A percentile compares a stretch with the other conserved stretches of the same genome.
phyloP scores from a whole-genome alignment of 2,888 invertebrate genomes.

The Trissolcus brochymenae region DNA sequence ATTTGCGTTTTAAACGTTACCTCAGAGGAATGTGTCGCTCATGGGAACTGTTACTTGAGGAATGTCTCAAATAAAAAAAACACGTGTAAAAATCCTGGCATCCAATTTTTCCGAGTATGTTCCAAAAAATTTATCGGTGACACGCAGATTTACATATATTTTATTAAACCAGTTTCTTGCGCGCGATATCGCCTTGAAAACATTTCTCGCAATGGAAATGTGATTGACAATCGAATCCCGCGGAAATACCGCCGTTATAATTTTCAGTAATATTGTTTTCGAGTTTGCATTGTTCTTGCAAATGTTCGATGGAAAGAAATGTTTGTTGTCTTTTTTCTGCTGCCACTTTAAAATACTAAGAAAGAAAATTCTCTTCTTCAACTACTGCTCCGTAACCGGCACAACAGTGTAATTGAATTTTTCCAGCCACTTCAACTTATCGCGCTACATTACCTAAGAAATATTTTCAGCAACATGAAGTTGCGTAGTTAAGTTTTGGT shows the following conservation, averaged over 20 bases:
- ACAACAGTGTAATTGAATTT: slow-evolving; percentile 43
- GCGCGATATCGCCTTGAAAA: slow-evolving; percentile 23
- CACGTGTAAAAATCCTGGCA: slow-evolving; percentile 23
- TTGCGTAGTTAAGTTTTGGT: slow-evolving; percentile 6
- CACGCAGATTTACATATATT: slow-evolving; percentile 25
- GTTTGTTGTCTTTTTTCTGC: slow-evolving; percentile 41
- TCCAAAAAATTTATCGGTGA: slow-evolving; percentile 29
- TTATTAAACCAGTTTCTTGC: slow-evolving; percentile 17
- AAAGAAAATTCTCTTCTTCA: slow-evolving; percentile 31
- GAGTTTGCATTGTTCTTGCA: slow-evolving; percentile 29
- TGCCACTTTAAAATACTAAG: slow-evolving; percentile 25
- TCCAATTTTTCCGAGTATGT: slow-evolving; percentile 30
- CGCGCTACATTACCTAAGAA: slow-evolving; percentile 27
- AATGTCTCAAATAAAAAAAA: slow-evolving; percentile 22
- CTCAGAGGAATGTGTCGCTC: slow-evolving; percentile 5
- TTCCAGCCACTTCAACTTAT: slow-evolving; percentile 26
- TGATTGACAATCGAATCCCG: slow-evolving; percentile 20
- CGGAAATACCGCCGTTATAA: slow-evolving; percentile 11
- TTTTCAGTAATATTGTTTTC: slow-evolving; percentile 18
- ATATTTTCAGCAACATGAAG: slow-evolving; percentile 15
- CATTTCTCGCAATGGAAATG: not conserved
- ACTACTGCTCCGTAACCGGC: slow-evolving; percentile 21
- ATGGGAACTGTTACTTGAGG: slow-evolving; percentile 11
- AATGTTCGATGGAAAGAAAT: slow-evolving; percentile 21
- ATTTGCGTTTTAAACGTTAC: not conserved